Conservation (phyloP, 2,888 invertebrate species). For the Apamea crenata region DNA sequence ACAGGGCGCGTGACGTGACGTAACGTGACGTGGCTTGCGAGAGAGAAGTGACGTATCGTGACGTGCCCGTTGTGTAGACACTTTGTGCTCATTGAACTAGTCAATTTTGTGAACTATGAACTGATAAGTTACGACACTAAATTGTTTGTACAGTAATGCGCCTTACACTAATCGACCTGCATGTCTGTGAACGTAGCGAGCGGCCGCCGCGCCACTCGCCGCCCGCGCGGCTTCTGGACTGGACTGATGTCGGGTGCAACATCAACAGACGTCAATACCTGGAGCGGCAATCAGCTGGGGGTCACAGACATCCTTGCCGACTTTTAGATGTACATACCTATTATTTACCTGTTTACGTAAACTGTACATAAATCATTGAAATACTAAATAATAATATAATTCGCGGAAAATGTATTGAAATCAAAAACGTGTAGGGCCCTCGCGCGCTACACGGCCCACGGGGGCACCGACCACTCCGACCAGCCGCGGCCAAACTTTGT, state of each 20-base stretch:
- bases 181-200: not conserved
- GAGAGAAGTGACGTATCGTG: slow-evolving; percentile 1
- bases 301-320: not conserved
- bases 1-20: not conserved
- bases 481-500: not conserved
- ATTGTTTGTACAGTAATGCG: slow-evolving; percentile 30
- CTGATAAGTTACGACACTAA: slow-evolving; percentile 18
- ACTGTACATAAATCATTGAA: slow-evolving; percentile 27
- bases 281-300: not conserved
- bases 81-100: slow-evolving; percentile 25
- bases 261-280: not conserved
- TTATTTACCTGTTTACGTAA: slow-evolving; percentile 20
- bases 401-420: not conserved
- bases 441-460: not conserved
- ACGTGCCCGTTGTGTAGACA: slow-evolving; percentile 11
- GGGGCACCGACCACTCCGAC: no score
- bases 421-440: not conserved
- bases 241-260: not conserved
- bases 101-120: slow-evolving; percentile 32
- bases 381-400: slow-evolving; percentile 4
- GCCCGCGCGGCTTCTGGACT: not conserved
- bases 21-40: not conserved
- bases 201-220: not conserved
- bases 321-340: not conserved
- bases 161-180: slow-evolving; percentile 9